Evolutionary conservation across 2,113 vertebrate species (phyloP).

Genomic region (Amblyornis subalaris): DNA sequence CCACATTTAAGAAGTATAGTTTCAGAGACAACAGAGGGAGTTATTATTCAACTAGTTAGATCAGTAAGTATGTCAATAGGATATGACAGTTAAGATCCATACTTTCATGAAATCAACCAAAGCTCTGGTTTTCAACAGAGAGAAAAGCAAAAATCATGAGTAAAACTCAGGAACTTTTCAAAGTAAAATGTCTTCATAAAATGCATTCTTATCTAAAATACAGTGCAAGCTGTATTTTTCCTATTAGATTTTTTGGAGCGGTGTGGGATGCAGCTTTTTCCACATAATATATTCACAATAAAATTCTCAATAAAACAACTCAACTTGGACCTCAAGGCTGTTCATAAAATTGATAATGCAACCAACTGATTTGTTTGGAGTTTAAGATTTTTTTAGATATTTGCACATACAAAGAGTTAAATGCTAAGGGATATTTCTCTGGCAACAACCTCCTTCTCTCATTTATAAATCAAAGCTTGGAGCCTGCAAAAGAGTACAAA

Average conservation of each 20-base stretch:
- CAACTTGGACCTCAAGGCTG: not conserved
- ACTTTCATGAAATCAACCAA: not conserved
- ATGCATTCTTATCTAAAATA: not conserved
- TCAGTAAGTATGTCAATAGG: not conserved
- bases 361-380: not conserved
- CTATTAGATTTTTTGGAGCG: rapidly evolving
- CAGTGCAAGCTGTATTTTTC: not conserved
- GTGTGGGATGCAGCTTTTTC: not conserved
- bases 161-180: not conserved
- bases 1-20: not conserved
- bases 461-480: not conserved
- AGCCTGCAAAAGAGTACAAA: not conserved
- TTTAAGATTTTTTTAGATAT: not conserved
- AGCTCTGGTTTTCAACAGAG: not conserved
- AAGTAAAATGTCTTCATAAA: not conserved
- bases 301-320: not conserved
- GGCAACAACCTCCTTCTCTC: not conserved
- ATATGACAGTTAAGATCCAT: not conserved
- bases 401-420: not conserved
- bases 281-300: not conserved
- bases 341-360: not conserved
- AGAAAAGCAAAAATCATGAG: not conserved
- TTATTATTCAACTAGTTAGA: not conserved
- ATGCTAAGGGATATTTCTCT: not conserved
- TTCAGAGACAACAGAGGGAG: not conserved